Percentiles rank a stretch among this genome's conserved stretches.
Conservation (phyloP, 2,113 vertebrate species). For the Ibidorhyncha struthersii region DNA sequence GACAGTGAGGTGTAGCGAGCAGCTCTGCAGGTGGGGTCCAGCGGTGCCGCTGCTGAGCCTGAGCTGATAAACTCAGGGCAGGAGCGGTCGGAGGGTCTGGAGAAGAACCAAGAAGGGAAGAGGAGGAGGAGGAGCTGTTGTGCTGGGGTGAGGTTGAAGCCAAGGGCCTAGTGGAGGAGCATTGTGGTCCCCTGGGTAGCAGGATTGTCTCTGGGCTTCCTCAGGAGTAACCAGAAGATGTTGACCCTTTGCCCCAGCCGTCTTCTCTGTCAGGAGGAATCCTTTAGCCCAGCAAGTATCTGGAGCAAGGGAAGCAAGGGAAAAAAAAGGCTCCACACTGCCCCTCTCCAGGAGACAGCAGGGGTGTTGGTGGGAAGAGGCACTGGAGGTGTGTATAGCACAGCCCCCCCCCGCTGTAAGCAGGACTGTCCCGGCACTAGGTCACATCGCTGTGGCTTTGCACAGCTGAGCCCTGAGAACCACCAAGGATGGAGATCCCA, state of each 20-base stretch:
- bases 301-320: neutral
- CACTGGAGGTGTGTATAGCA: neutral
- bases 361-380: neutral
- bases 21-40: neutral
- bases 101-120: neutral
- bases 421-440: rapidly evolving
- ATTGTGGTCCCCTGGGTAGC: neutral
- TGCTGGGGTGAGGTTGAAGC: neutral
- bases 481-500: neutral
- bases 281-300: neutral
- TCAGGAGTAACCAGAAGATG: neutral
- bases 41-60: neutral
- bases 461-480: neutral
- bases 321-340: neutral
- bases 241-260: neutral
- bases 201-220: neutral
- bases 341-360: neutral
- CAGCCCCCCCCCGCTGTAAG: neutral
- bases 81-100: neutral
- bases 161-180: neutral
- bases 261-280: neutral
- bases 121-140: neutral
- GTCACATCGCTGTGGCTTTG: neutral
- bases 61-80: neutral
- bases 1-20: neutral